Evolutionary conservation across 2,797 vertebrate species (phyloP), one percentile per base, ranked within the genome.

Genomic region (Fringilla coelebs): DNA sequence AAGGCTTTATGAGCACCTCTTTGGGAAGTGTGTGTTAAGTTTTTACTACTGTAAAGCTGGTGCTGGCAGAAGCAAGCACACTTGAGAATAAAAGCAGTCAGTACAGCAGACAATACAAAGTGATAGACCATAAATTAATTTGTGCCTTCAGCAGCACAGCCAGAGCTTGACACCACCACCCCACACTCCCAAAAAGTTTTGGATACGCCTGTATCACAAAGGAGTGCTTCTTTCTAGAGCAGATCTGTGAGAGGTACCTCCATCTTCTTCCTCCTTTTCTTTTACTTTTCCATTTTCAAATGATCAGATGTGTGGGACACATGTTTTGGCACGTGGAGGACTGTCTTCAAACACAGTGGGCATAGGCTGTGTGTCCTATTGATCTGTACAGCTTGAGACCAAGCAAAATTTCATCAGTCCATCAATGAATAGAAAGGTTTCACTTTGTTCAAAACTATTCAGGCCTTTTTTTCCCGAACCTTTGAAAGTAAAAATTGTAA

Each of bases 21-120:
- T 7, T 89, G 72, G 41, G 46, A 83, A 46, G 38, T 85, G 31
- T 68, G 54, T 58, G 40, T 58, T 36, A 45, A 63, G 45, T 24
- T 95, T 95, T 89, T 74, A 76, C 82, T 87, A 70, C 63, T 76
- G 48, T 48, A 67, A 85, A 79, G 73, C 41, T 89, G 84, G 11
- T 76, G 90, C 52, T 89, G 78, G 68, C 61, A 74, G 67, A 78
- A 79, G 52, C 31, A 71, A 57, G n/a, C 13, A 80, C 74, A 75
- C 72, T 38, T 85, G 67, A 87, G 78, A 90, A 92, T 85, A 92
- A 82, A 82, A 74, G 22, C 38, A 85, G 67, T 57, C 74, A 79
- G n/a, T 67, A 61, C 26, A 3, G 5, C 45, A 85, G 77, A 74
- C 57, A 85, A 54, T 67, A 61, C 12, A 76, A 90, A 90, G 65